Evolutionary conservation across 2,888 invertebrate species (phyloP), one percentile per base, ranked within the genome.

Genomic region (Xanthorhoe designata): DNA sequence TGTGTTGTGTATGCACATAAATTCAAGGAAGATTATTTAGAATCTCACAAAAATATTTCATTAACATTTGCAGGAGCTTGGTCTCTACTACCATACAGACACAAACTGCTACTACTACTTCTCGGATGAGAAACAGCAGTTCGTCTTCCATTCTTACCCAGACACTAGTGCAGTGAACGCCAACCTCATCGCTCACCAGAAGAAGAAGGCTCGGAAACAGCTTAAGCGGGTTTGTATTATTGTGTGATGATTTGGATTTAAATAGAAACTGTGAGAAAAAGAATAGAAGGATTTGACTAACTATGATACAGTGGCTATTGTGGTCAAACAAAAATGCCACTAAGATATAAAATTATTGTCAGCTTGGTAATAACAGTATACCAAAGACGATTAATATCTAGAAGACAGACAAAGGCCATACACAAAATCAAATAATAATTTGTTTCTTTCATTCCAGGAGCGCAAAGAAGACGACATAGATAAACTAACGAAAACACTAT

Each of bases 1-100:
- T n/a, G n/a, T n/a, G n/a, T n/a, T n/a, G n/a, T n/a, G n/a, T n/a
- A n/a, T n/a, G n/a, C n/a, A n/a, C n/a, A n/a, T n/a, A n/a, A n/a
- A n/a, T n/a, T n/a, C n/a, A n/a, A n/a, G n/a, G n/a, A n/a, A n/a
- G n/a, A n/a, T n/a, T n/a, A n/a, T n/a, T 13, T 13, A 13, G 13
- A 10, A 42, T 2, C 10, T 2, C 13, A 42, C 13, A 10, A 42
- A 42, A 13, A 42, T 35, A 35, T 35, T 13, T 42, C 38, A 42
- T 42, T 42, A 42, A 10, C 0, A 38, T 38, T 42, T 42, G 2
- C 80, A 98, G 98, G 96, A 97, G 84, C 95, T 96, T 78, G 96
- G 97, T 0, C 92, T 98, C 32, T 98, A 98, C 84, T 99, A 98
- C 83, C 98, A 98, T 87, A 97, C 97, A 6, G 96, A 96, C 72